Percentiles rank a stretch among this genome's conserved stretches.
phyloP scores from a whole-genome alignment of 2,888 invertebrate genomes.

The Pherbina coryleti region DNA sequence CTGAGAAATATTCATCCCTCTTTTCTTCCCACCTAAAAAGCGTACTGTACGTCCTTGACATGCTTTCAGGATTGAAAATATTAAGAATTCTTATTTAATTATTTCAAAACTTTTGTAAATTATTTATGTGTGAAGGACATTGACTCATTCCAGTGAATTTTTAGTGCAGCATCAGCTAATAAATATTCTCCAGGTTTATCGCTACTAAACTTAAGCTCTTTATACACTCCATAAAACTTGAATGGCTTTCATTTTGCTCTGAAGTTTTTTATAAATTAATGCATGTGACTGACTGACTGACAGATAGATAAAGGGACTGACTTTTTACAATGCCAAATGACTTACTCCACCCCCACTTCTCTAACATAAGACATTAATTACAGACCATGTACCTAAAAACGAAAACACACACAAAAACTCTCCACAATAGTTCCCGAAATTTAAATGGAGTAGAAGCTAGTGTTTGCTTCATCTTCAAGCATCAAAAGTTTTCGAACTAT shows the following conservation, averaged over 20 bases:
- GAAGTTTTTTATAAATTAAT: neutral
- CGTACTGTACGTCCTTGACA: neutral
- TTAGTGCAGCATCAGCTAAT: neutral
- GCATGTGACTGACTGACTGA: neutral
- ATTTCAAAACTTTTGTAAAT: neutral
- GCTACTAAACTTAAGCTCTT: neutral
- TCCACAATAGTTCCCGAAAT: too few species aligned
- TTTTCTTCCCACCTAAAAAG: neutral
- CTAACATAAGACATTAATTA: neutral
- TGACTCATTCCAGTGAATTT: too few species aligned
- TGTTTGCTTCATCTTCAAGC: neutral
- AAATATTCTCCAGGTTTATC: neutral
- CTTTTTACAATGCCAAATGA: neutral
- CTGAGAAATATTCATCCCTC: neutral
- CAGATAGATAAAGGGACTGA: neutral
- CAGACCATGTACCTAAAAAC: too few species aligned
- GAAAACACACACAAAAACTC: too few species aligned
- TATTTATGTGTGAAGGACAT: neutral
- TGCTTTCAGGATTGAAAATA: neutral
- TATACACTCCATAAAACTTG: slow-evolving; percentile 5
- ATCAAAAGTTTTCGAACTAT: slow-evolving; percentile 16
- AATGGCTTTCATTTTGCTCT: slow-evolving; percentile 2
- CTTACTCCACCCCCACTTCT: neutral
- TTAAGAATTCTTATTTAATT: neutral
- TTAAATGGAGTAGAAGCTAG: too few species aligned